phyloP scores from a whole-genome alignment of 2,888 invertebrate genomes.

The Catocala fraxini region DNA sequence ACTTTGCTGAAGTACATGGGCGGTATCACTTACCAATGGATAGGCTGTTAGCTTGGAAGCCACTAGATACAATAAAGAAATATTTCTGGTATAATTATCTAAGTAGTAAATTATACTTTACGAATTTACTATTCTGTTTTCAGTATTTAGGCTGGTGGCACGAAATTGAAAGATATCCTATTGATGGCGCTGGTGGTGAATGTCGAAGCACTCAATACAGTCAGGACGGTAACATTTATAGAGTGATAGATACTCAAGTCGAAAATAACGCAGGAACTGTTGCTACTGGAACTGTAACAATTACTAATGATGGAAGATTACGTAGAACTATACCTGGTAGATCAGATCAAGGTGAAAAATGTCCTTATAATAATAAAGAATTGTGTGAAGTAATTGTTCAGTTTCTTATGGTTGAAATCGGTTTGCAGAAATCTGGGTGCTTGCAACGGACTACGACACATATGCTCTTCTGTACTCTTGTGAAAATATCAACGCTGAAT shows the following conservation, averaged over 20 bases:
- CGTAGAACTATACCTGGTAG: slow-evolving; percentile 55
- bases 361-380: neutral
- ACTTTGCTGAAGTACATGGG: too few species aligned
- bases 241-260: slow-evolving; percentile 66
- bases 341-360: slow-evolving; percentile 42
- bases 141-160: slow-evolving; percentile 81
- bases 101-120: too few species aligned
- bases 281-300: slow-evolving; percentile 56
- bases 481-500: slow-evolving; percentile 62
- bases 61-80: too few species aligned
- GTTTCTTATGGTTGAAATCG: neutral
- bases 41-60: too few species aligned
- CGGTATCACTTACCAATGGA: too few species aligned
- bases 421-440: slow-evolving; percentile 70
- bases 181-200: slow-evolving; percentile 55
- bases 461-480: slow-evolving; percentile 78
- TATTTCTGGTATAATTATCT: too few species aligned
- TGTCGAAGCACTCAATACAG: slow-evolving; percentile 69
- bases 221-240: slow-evolving; percentile 48
- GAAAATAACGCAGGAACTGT: slow-evolving; percentile 46
- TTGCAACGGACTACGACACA: slow-evolving; percentile 73
- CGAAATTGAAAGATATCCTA: slow-evolving; percentile 73
- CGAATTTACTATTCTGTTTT: slow-evolving; percentile 20
- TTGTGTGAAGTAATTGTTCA: too few species aligned
- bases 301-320: slow-evolving; percentile 61